Evolutionary conservation across 2,888 invertebrate species (phyloP).

Genomic region (Tetheella fluctuosa): DNA sequence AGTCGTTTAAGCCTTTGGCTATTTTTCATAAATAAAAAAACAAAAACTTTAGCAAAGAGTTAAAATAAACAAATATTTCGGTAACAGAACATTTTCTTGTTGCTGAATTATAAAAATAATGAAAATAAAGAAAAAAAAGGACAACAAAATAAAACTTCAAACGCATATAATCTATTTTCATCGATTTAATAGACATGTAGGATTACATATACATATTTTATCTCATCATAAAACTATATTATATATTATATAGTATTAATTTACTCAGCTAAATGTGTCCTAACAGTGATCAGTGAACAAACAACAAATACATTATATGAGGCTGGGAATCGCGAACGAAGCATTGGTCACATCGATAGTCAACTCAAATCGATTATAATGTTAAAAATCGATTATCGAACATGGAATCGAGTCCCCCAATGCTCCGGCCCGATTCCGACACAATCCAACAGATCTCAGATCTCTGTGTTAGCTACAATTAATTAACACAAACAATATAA

Average conservation of each 20-base stretch:
- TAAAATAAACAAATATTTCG: too few species aligned
- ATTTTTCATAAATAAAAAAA: too few species aligned
- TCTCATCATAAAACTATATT: slow-evolving; percentile 83
- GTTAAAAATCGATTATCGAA: not conserved
- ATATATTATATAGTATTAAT: slow-evolving; percentile 77
- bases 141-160: slow-evolving; percentile 55
- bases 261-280: slow-evolving; percentile 78
- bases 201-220: slow-evolving; percentile 83
- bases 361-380: not conserved
- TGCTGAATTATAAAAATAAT: not conserved
- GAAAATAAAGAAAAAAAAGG: not conserved
- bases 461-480: slow-evolving; percentile 66
- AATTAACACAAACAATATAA: slow-evolving; percentile 51
- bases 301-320: slow-evolving; percentile 63
- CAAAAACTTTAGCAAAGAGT: too few species aligned
- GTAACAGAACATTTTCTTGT: too few species aligned
- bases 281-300: slow-evolving; percentile 79
- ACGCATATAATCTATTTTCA: slow-evolving; percentile 75
- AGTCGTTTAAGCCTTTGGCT: too few species aligned
- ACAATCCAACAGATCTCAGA: slow-evolving; percentile 39
- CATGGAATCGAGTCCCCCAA: slow-evolving; percentile 2
- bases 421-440: slow-evolving; percentile 22
- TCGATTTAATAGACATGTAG: slow-evolving; percentile 84
- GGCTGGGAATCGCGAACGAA: slow-evolving; percentile 10
- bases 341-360: not conserved